These are phyloP conservation scores for Lepus europaeus DNA, from an alignment of 2,113 vertebrate genomes.

Conservation along the genomic window DNA sequence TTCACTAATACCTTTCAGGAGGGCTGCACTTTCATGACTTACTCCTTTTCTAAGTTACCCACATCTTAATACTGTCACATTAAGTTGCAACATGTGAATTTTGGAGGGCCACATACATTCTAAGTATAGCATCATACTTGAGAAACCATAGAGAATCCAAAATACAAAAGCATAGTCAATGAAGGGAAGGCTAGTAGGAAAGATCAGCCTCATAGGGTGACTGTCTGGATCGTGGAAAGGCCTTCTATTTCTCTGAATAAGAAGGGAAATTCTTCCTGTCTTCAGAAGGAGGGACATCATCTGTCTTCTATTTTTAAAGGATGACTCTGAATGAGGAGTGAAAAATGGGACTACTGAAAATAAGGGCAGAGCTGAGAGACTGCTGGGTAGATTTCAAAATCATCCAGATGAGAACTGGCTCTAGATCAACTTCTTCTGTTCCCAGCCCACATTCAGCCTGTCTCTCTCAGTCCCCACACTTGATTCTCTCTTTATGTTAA, in stretches of 20 bases:
- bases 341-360: not conserved
- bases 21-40: not conserved
- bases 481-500: not conserved
- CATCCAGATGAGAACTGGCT: not conserved
- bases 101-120: not conserved
- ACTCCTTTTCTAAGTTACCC: not conserved
- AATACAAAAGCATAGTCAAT: not conserved
- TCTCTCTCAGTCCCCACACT: not conserved
- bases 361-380: not conserved
- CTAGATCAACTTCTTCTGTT: not conserved
- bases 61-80: not conserved
- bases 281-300: not conserved
- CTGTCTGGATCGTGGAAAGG: not conserved
- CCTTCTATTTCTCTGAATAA: not conserved
- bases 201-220: not conserved
- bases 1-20: not conserved
- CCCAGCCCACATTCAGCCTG: not conserved
- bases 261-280: not conserved
- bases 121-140: not conserved
- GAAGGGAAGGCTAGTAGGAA: no score
- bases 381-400: not conserved
- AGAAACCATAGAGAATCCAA: not conserved
- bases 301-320: not conserved
- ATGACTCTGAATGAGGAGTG: not conserved
- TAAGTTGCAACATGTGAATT: not conserved